phyloP scores from a whole-genome alignment of 2,797 vertebrate genomes.

The Glyptemys insculpta region DNA sequence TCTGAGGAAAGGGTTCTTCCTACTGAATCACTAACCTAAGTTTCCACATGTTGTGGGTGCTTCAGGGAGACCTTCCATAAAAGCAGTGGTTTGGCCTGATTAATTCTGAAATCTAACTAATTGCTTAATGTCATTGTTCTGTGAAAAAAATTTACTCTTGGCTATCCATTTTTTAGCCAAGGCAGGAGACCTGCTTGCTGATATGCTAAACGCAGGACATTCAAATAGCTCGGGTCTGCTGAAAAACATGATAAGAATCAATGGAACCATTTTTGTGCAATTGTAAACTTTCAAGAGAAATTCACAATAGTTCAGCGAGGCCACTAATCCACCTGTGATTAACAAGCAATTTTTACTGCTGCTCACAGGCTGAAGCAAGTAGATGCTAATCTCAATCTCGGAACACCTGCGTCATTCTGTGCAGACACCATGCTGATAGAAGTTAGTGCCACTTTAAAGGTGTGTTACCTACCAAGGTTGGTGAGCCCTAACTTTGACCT shows the following conservation, averaged over 20 bases:
- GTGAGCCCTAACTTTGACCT: neutral
- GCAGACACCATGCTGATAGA: neutral
- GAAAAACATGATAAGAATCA: neutral
- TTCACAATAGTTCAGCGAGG: neutral
- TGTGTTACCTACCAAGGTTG: neutral
- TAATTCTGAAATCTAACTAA: neutral
- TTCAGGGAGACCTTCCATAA: neutral
- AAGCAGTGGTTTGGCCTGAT: neutral
- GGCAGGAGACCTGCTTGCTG: neutral
- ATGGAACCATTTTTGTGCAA: accelerated
- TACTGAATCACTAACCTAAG: neutral
- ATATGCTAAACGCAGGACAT: neutral
- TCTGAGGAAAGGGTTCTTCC: neutral
- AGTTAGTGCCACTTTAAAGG: neutral
- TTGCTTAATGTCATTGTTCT: neutral
- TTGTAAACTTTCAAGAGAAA: neutral
- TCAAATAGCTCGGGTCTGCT: neutral
- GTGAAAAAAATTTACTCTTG: neutral
- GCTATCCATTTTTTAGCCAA: neutral
- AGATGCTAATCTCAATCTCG: neutral
- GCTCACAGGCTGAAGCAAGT: neutral
- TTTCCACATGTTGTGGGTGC: neutral
- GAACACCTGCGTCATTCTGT: neutral
- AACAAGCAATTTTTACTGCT: neutral
- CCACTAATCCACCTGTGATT: neutral